Base-by-base conservation (phyloP, 2,113 vertebrate genomes). In the Sorex araneus region DNA sequence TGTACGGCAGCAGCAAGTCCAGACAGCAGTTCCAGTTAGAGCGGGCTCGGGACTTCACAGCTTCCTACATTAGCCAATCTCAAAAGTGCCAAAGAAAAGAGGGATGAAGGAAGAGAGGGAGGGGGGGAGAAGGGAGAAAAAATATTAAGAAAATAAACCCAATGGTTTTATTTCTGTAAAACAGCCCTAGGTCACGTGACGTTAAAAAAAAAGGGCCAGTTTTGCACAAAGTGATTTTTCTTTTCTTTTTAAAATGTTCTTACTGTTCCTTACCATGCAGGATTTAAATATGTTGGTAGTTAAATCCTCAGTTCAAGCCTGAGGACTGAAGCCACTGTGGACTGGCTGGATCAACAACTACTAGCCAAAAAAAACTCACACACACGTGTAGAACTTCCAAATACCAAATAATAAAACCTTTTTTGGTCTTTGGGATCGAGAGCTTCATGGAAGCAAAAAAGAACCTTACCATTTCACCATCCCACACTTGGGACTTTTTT, bases 281-380 rank as follows among this genome's bases (percentile, higher is more conserved):
- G 73, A 21, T 54, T 92, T 32, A 78, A 69, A 83, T 71, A 90
- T 23, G 85, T 57, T 76, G 34, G 60, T 15, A 73, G 18, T 64
- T 73, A n/a, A 71, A 4, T 54, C 32, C 23, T 60, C 63, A 86
- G 11, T 25, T 67, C 67, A 81, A 67, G 73, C 40, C 76, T 50
- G 36, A 93, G 66, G 30, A 75, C 47, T 54, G 63, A 82, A 71
- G 71, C 79, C 79, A 57, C 4, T 32, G 27, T 77, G n/a, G 45
- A 36, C 18, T 87, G 45, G 32, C 66, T 70, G 82, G 23, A 87
- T 66, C 83, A 81, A 86, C 75, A 63, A 74, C 16, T 69, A 80
- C 70, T 90, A 84, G 85, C 92, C 92, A 93, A 86, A 78, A n/a
- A 77, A 40, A 92, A 86, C 74, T n/a, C 23, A 83, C 95, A 89